Base-by-base conservation (phyloP, 2,113 vertebrate genomes). In the Sturnira hondurensis region DNA sequence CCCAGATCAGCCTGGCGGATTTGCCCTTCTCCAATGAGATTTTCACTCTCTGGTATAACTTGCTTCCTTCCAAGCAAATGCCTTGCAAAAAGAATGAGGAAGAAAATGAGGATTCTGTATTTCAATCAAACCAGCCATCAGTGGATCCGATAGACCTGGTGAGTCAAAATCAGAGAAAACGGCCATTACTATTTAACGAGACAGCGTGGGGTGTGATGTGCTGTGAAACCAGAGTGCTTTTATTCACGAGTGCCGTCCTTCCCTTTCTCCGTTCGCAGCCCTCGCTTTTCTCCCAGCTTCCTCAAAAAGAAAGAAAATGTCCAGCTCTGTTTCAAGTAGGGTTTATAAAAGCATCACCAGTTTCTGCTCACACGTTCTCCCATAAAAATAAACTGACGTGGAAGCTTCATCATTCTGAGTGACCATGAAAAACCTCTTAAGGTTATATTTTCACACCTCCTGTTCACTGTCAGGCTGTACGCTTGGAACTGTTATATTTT, bases 1-100 rank as follows among this genome's bases (percentile, higher is more conserved):
- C 97, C 84, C 99, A 99, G 83, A 98, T 99, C 89, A 99, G 98
- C 82, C 94, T 99, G 97, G 98, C 98, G 58, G 98, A 99, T 89
- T 20, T 99, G 45, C 96, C 97, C 0, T 98, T 98, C 96, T 97
- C 96, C 78, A 96, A 68, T 47, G 98, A 98, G 77, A 97, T 97
- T 56, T 98, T 97, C 89, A 98, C 98, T 68, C 96, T 98, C 22
- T 99, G 99, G 99, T 98, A 99, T 97, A 99, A 98, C 95, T 97
- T 99, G 83, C 97, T 99, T 78, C 97, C 98, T 67, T 98, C 96
- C 47, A 98, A 98, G 96, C 98, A 97, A 95, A 97, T 95, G 94
- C 82, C 93, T 86, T 81, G 76, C 43, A 97, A 97, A 88, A 98
- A 96, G 56, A 38, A 1, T 1, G 98, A 97, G 89, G 97, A 98